These are phyloP conservation scores for Anastrepha obliqua DNA, from an alignment of 1,140 invertebrate species.

Conservation along the genomic window DNA sequence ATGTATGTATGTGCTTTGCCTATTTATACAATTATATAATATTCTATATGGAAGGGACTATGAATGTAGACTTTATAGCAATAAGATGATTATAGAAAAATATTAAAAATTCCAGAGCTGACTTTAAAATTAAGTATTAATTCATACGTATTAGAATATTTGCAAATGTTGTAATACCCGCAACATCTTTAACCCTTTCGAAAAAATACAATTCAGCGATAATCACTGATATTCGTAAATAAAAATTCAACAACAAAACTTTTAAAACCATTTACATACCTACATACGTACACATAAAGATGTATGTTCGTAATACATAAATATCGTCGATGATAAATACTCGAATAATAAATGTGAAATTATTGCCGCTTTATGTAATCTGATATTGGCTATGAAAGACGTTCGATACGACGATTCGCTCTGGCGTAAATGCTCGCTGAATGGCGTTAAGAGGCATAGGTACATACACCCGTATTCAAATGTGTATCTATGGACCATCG, in stretches of 20 bases:
- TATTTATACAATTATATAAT: too few species aligned
- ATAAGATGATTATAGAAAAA: too few species aligned
- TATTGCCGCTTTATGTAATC: slow-evolving; percentile 27
- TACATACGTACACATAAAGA: not conserved
- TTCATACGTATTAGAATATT: too few species aligned
- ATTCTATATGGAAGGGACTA: too few species aligned
- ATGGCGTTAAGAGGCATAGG: slow-evolving; percentile 18
- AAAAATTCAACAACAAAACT: not conserved
- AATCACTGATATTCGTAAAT: not conserved
- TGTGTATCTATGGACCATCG: not conserved
- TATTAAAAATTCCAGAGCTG: too few species aligned
- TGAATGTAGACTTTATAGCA: too few species aligned
- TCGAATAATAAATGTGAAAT: slow-evolving; percentile 21
- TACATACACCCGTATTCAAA: not conserved
- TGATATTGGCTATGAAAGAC: not conserved
- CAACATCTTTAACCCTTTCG: too few species aligned
- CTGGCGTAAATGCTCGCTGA: not conserved
- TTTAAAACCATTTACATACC: not conserved
- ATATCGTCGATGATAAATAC: too few species aligned
- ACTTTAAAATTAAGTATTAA: too few species aligned
- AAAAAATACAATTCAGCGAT: not conserved
- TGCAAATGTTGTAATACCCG: too few species aligned
- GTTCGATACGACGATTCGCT: not conserved
- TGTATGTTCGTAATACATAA: not conserved
- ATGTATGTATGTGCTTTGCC: too few species aligned